Base-by-base conservation (phyloP, 2,797 vertebrate genomes). In the Typhlichthys subterraneus region DNA sequence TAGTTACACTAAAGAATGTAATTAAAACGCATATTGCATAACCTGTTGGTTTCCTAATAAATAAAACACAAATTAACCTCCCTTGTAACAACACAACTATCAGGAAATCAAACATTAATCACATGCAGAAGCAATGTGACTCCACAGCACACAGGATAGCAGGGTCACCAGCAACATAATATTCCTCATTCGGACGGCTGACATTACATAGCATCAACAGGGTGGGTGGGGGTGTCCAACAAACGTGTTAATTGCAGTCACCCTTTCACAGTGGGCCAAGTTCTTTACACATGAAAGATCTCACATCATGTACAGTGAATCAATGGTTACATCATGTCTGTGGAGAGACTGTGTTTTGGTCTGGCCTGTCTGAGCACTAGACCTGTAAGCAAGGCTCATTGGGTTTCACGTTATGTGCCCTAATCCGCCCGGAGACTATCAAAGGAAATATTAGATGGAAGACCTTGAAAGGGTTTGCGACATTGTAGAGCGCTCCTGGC, bases 401-500 rank as follows among this genome's bases (percentile, higher is more conserved):
- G 77, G 71, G 76, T 88, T 86, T 85, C 82, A 87, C 72, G 77
- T 86, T 68, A 71, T 75, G 67, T 57, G 45, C 63, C 57, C 70
- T 86, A 80, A 85, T 85, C 78, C 59, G 19, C 71, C 81, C 75
- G 61, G 72, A 85, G 69, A 82, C 69, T 74, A 79, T 87, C 81
- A 85, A 85, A 81, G 79, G 87, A 84, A 88, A 86, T 79, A 66
- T 74, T 71, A 86, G 86, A 88, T 52, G 67, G 68, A 81, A 45
- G 73, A 61, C 82, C 80, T 85, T 88, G 82, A 84, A 79, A 70
- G 68, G 74, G 73, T 76, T 79, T 78, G 83, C 9, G 59, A 89
- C 84, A 82, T 63, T 81, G 73, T 71, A 53, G 63, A 51, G 67
- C 23, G n/a, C 49, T 5, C 69, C 65, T 77, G 80, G 81, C 72